Evolutionary conservation across 2,888 invertebrate genomes (phyloP).

Genomic region (Rhagium mordax): DNA sequence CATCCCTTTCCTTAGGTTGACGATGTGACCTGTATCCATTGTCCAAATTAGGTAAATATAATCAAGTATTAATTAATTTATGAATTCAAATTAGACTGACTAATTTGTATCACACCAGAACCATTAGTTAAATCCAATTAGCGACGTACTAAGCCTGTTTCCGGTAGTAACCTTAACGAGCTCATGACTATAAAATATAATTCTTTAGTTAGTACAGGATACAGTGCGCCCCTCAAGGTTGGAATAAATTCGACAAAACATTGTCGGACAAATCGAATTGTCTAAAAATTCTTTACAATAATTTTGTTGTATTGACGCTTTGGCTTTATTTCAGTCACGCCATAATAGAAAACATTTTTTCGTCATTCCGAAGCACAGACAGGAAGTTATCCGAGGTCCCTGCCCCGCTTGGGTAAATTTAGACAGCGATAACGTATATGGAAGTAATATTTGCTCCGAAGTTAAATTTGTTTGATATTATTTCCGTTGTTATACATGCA

Average conservation of each 20-base stretch:
- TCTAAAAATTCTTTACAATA: too few relatives aligned
- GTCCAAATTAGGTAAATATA: conserved; percentile 8
- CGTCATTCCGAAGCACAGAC: neutral
- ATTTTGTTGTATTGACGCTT: too few relatives aligned
- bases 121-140: conserved; percentile 2
- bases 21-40: neutral
- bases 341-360: neutral
- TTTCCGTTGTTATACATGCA: conserved; percentile 20
- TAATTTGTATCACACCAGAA: neutral
- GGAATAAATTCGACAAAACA: too few relatives aligned
- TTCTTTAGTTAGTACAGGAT: too few relatives aligned
- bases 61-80: conserved; percentile 9
- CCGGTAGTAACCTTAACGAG: neutral
- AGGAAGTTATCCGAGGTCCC: neutral
- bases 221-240: too few relatives aligned
- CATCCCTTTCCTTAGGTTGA: neutral
- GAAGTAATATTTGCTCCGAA: conserved; percentile 16
- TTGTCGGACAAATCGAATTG: too few relatives aligned
- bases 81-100: conserved; percentile 4
- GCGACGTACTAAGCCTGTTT: neutral
- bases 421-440: conserved; percentile 2
- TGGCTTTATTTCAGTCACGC: neutral
- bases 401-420: neutral
- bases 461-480: conserved; percentile 20
- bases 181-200: too few relatives aligned